phyloP scores from a whole-genome alignment of 2,113 vertebrate genomes.

The Prochilodus magdalenae region DNA sequence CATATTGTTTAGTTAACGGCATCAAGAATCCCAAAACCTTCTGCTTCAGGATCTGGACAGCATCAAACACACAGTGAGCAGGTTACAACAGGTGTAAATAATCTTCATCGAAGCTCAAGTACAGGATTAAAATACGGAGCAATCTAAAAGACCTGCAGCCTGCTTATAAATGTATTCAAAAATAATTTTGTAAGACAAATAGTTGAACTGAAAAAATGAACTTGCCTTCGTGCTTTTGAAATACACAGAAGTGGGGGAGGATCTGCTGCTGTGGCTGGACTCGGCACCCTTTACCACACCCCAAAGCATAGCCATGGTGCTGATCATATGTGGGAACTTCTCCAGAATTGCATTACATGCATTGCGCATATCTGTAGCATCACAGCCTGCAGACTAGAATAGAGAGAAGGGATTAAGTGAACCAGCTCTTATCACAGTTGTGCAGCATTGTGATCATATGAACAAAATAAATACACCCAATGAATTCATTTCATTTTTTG shows the following conservation, averaged over 20 bases:
- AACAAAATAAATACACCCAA: too few relatives aligned
- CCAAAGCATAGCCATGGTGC: constrained; percentile 91
- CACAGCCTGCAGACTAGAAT: constrained; percentile 64
- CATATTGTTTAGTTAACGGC: constrained; percentile 86
- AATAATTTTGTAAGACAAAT: too few relatives aligned
- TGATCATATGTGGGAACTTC: constrained; percentile 86
- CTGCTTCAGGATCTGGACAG: constrained; percentile 84
- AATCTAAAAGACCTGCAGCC: neutral
- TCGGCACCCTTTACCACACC: constrained; percentile 81
- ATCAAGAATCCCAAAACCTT: constrained; percentile 90
- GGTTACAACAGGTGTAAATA: constrained; percentile 42
- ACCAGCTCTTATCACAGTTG: neutral
- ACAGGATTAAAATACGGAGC: neutral
- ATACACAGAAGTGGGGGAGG: constrained; percentile 88
- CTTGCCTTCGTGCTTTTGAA: constrained; percentile 93
- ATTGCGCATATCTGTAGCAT: constrained; percentile 85
- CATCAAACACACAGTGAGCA: constrained; percentile 17
- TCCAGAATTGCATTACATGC: constrained; percentile 91
- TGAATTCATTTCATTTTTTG: too few relatives aligned
- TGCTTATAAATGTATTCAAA: too few relatives aligned
- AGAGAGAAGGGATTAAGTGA: too few relatives aligned
- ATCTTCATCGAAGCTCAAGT: neutral
- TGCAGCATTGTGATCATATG: too few relatives aligned
- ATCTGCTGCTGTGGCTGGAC: constrained; percentile 74
- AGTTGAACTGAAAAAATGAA: neutral